Evolutionary conservation across 2,113 vertebrate genomes (phyloP).

Genomic region (Platysternon megacephalum): DNA sequence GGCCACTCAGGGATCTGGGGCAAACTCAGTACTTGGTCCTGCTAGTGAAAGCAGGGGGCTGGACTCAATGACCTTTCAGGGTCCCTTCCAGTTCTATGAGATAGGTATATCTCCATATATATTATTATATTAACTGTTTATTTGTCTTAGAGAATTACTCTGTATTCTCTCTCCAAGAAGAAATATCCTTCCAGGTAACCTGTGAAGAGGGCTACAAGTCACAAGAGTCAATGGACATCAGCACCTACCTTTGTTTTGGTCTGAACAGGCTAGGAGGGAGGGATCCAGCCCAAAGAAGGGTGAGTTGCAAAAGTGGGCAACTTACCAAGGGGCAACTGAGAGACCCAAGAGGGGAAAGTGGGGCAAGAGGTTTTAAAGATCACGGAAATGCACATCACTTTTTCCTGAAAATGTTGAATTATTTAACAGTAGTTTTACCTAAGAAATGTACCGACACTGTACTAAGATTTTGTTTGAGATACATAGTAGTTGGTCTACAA

Average conservation of each 20-base stretch:
- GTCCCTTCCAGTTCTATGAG: no score
- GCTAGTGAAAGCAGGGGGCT: no score
- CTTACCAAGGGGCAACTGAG: not conserved
- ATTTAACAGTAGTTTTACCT: not conserved
- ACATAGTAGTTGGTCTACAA: not conserved
- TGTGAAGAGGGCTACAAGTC: not conserved
- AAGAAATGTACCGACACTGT: not conserved
- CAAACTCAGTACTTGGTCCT: no score
- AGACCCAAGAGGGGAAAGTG: not conserved
- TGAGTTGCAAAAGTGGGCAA: accelerated
- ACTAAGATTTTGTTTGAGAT: not conserved
- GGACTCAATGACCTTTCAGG: no score
- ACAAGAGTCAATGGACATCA: not conserved
- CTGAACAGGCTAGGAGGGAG: not conserved
- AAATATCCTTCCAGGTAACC: not conserved
- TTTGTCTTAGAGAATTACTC: not conserved
- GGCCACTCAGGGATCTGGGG: no score
- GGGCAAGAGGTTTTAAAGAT: not conserved
- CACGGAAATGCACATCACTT: not conserved
- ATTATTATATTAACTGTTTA: not conserved
- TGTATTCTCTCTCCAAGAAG: not conserved
- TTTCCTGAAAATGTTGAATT: not conserved
- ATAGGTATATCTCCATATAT: no score
- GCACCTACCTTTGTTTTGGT: not conserved
- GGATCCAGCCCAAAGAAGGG: not conserved